These are phyloP conservation scores for Pogonognathellus flavescens DNA, from an alignment of 1,140 invertebrate genomes.

Conservation along the genomic window DNA sequence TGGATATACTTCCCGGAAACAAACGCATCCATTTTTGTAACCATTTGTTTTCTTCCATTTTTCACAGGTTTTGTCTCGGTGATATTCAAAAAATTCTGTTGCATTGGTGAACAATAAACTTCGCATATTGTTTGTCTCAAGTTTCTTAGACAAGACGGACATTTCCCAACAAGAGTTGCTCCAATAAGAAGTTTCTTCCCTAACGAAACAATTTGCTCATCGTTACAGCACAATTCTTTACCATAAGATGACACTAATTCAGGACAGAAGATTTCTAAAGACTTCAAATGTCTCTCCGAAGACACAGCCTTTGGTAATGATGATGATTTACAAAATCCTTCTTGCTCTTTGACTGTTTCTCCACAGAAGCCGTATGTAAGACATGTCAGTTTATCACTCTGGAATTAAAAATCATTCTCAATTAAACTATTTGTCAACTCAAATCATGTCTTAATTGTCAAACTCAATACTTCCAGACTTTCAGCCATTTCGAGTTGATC, in stretches of 20 bases:
- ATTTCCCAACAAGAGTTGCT: conserved; percentile 70
- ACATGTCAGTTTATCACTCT: conserved; percentile 15
- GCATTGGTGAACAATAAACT: conserved; percentile 74
- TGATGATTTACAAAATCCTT: conserved; percentile 14
- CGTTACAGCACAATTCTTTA: conserved; percentile 69
- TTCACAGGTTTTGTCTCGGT: conserved; percentile 67
- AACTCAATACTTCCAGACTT: too few species aligned
- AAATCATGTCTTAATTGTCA: too few species aligned
- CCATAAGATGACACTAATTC: conserved; percentile 68
- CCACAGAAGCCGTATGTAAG: conserved; percentile 53
- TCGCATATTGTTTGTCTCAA: conserved; percentile 74
- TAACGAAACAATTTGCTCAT: conserved; percentile 69
- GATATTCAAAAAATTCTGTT: conserved; percentile 76
- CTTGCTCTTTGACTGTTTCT: not conserved
- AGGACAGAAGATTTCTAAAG: conserved; percentile 69
- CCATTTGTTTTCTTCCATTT: conserved; percentile 66
- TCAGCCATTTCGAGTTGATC: too few species aligned
- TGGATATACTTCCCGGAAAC: conserved; percentile 78
- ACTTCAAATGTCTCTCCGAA: not conserved
- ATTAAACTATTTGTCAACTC: not conserved
- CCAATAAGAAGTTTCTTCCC: conserved; percentile 69
- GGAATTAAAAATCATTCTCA: not conserved
- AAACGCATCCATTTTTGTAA: conserved; percentile 76
- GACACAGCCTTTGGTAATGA: conserved; percentile 14
- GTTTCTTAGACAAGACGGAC: conserved; percentile 75